phyloP scores from a whole-genome alignment of 2,797 vertebrate genomes.

The Staurois parvus region DNA sequence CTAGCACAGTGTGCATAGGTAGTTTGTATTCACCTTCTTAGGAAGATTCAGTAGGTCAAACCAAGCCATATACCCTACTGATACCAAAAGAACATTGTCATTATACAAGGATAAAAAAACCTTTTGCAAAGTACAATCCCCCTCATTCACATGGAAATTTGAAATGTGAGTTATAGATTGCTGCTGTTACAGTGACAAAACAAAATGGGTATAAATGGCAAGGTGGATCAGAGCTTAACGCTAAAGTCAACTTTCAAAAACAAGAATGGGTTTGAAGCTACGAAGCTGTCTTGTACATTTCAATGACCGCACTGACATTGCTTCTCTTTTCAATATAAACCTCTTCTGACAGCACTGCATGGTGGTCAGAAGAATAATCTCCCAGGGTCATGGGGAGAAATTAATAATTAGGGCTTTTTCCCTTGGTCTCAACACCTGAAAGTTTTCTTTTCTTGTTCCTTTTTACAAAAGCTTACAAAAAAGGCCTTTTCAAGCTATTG shows the following conservation, averaged over 20 bases:
- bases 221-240: neutral
- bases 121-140: too few relatives aligned
- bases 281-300: constrained; percentile 5
- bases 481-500: constrained; percentile 51
- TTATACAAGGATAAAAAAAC: too few relatives aligned
- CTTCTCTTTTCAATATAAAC: constrained; percentile 12
- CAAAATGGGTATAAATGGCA: neutral
- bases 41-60: too few relatives aligned
- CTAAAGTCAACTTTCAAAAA: constrained; percentile 15
- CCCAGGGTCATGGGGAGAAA: constrained; percentile 34
- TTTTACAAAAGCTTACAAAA: constrained; percentile 14
- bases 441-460: constrained; percentile 33
- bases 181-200: neutral
- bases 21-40: too few relatives aligned
- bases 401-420: constrained; percentile 59
- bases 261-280: neutral
- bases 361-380: constrained; percentile 29
- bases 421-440: constrained; percentile 4
- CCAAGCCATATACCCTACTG: too few relatives aligned
- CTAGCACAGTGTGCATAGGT: too few relatives aligned
- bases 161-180: too few relatives aligned
- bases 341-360: constrained; percentile 38
- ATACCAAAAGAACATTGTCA: too few relatives aligned
- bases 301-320: constrained; percentile 19
- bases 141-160: too few relatives aligned